phyloP scores from a whole-genome alignment of 2,888 invertebrate genomes.

The Chrysolina oricalcia region DNA sequence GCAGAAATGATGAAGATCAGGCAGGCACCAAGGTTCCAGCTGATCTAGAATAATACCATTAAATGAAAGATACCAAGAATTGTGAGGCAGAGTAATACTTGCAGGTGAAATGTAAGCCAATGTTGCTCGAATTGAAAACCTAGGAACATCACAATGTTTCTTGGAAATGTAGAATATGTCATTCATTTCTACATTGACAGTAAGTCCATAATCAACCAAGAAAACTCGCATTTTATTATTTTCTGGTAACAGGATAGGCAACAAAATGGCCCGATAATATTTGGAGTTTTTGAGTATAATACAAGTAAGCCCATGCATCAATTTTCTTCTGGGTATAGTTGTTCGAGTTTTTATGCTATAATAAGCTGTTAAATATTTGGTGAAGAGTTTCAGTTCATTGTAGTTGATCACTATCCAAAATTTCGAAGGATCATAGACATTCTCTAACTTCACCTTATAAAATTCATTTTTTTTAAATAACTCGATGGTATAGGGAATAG shows the following conservation, averaged over 20 bases:
- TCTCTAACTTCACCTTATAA: slow-evolving; percentile 37
- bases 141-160: slow-evolving; percentile 40
- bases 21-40: slow-evolving; percentile 36
- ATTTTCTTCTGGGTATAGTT: slow-evolving; percentile 16
- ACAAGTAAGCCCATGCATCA: slow-evolving; percentile 21
- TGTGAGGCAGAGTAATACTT: background rate
- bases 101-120: slow-evolving; percentile 36
- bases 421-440: slow-evolving; percentile 45
- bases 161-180: slow-evolving; percentile 37
- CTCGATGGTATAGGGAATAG: slow-evolving; percentile 31
- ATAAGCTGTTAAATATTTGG: slow-evolving; percentile 38
- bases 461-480: slow-evolving; percentile 26
- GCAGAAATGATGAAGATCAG: slow-evolving; percentile 36
- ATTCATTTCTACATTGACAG: slow-evolving; percentile 29
- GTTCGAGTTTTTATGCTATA: slow-evolving; percentile 28
- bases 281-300: slow-evolving; percentile 28
- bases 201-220: slow-evolving; percentile 43
- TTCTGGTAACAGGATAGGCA: slow-evolving; percentile 36
- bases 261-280: slow-evolving; percentile 34
- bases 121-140: slow-evolving; percentile 45
- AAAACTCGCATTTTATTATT: slow-evolving; percentile 39
- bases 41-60: slow-evolving; percentile 32
- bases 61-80: background rate
- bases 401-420: slow-evolving; percentile 44
- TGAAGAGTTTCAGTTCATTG: slow-evolving; percentile 37